A percentile compares a stretch with the other conserved stretches of the same genome.
Conservation (phyloP, 2,797 vertebrate genomes). For the Galagoides demidoff region DNA sequence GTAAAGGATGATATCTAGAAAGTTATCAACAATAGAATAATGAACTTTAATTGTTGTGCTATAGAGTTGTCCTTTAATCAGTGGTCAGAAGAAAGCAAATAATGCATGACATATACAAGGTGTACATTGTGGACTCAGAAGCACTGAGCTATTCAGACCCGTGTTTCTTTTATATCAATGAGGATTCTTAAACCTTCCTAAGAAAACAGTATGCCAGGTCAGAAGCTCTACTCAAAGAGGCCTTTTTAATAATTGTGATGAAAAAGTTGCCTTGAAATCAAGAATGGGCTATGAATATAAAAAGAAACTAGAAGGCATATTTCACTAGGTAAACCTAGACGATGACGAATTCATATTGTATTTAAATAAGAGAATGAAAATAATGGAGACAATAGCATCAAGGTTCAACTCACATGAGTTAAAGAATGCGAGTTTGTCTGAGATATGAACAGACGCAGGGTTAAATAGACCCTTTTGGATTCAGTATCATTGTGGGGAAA, state of each 20-base stretch:
- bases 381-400: background rate
- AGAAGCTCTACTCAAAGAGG: background rate
- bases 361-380: background rate
- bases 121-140: background rate
- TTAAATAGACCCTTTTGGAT: background rate
- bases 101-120: background rate
- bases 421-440: background rate
- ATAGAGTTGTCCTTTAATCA: background rate
- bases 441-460: background rate
- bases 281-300: background rate
- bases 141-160: background rate
- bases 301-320: background rate
- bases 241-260: background rate
- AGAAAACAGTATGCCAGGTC: background rate
- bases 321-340: background rate
- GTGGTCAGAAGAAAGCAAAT: background rate
- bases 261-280: background rate
- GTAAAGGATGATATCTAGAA: background rate
- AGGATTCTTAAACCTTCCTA: background rate
- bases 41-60: background rate
- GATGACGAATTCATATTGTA: background rate
- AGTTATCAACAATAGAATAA: background rate
- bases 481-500: background rate
- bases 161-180: background rate
- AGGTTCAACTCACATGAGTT: background rate